These are phyloP conservation scores for Linyphia triangularis DNA, from an alignment of 2,888 invertebrate species.

Conservation along the genomic window DNA sequence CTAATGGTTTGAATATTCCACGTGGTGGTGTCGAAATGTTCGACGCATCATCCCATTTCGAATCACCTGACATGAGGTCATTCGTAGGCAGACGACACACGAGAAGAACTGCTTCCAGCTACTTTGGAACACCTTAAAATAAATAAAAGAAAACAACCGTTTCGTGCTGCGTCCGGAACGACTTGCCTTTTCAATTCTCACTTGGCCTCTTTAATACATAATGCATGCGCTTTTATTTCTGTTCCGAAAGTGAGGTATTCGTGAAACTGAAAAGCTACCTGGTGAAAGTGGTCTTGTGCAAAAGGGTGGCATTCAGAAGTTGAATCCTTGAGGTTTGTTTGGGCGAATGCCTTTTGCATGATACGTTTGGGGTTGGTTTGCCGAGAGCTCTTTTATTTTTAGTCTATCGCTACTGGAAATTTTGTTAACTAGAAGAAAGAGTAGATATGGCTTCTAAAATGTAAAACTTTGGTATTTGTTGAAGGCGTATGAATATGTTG, in stretches of 20 bases:
- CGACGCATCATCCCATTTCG: background rate
- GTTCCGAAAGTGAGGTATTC: background rate
- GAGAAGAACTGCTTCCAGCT: conserved; percentile 49
- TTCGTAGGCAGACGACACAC: conserved; percentile 56
- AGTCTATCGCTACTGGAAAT: too few relatives aligned
- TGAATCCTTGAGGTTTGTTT: background rate
- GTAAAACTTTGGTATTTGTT: too few relatives aligned
- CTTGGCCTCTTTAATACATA: conserved; percentile 51
- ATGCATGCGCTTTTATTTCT: conserved; percentile 30
- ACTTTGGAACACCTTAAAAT: conserved; percentile 44
- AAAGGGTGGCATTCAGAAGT: background rate
- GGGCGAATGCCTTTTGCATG: background rate
- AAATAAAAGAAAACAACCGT: conserved; percentile 3
- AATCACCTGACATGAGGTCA: conserved; percentile 40
- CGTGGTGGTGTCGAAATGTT: conserved; percentile 29
- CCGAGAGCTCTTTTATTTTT: too few relatives aligned
- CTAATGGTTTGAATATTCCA: conserved; percentile 15
- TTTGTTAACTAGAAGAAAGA: too few relatives aligned
- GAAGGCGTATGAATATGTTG: too few relatives aligned
- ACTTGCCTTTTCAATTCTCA: conserved; percentile 29
- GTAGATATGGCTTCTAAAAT: too few relatives aligned
- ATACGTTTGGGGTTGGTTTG: background rate
- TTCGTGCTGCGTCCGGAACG: conserved; percentile 26
- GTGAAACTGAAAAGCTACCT: conserved; percentile 1
- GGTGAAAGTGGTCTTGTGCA: background rate